phyloP scores from a whole-genome alignment of 2,888 invertebrate genomes.

The Caenorhabditis sp. region DNA sequence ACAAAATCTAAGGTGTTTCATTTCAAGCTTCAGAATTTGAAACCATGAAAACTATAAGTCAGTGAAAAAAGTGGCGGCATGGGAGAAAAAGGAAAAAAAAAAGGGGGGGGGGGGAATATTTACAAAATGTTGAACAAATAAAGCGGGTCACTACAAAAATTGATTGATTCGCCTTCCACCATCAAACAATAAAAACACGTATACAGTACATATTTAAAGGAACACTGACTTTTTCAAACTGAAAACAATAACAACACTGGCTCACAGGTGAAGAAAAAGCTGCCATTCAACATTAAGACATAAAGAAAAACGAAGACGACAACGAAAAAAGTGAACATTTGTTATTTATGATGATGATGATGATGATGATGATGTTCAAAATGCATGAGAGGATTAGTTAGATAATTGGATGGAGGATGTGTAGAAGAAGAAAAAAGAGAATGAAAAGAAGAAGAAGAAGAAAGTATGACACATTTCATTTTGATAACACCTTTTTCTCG shows the following conservation, averaged over 20 bases:
- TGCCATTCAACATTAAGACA: background rate
- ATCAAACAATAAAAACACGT: background rate
- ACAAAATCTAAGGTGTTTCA: no score
- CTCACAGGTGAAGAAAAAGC: background rate
- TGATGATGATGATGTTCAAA: conserved; percentile 1
- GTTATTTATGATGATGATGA: conserved; percentile 1
- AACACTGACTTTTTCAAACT: no score
- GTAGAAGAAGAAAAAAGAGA: background rate
- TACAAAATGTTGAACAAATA: conserved; percentile 1
- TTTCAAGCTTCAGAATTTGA: background rate
- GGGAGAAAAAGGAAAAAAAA: background rate
- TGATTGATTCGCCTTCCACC: background rate
- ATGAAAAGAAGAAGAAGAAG: background rate
- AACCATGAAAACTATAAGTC: background rate
- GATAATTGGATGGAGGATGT: conserved; percentile 1
- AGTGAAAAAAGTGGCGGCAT: background rate
- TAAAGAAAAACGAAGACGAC: background rate
- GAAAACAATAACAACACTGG: background rate
- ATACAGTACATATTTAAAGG: background rate
- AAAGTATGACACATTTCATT: background rate
- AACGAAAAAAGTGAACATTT: background rate
- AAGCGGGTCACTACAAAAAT: conserved; percentile 1
- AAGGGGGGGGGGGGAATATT: background rate
- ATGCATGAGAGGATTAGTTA: conserved; percentile 1
- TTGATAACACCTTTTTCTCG: background rate